Percentiles rank a stretch among this genome's conserved stretches.
Conservation (phyloP, 2,113 vertebrate species). For the Pachycephala philippinensis region DNA sequence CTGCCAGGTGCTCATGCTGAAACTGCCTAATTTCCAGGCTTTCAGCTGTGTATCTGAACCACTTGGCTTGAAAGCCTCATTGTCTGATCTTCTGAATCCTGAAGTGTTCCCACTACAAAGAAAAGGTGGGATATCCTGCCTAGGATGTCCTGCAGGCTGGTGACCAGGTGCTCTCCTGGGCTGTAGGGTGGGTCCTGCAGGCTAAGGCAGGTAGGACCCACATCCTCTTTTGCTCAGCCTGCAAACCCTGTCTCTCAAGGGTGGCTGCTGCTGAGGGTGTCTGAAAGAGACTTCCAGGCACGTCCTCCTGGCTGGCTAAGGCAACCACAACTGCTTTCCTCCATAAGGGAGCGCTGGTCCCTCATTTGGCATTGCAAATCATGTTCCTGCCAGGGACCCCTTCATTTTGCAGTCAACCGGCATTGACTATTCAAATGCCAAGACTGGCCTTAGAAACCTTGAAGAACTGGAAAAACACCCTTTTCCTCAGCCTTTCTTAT, state of each 20-base stretch:
- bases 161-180: not conserved
- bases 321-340: not conserved
- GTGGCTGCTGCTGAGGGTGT: not conserved
- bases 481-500: not conserved
- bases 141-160: not conserved
- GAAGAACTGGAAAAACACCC: not conserved
- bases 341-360: fast-evolving
- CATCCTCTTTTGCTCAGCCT: not conserved
- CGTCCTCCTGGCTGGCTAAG: not conserved
- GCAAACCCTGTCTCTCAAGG: not conserved
- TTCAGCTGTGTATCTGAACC: not conserved
- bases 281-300: not conserved
- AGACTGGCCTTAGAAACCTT: not conserved
- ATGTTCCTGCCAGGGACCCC: not conserved
- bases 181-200: not conserved
- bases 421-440: not conserved
- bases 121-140: not conserved
- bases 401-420: not conserved
- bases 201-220: not conserved
- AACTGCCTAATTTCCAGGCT: not conserved
- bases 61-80: not conserved
- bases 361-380: not conserved
- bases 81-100: not conserved
- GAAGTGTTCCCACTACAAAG: not conserved
- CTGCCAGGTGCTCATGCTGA: not conserved